Evolutionary conservation across 2,113 vertebrate genomes (phyloP).

Genomic region (Scomber japonicus): DNA sequence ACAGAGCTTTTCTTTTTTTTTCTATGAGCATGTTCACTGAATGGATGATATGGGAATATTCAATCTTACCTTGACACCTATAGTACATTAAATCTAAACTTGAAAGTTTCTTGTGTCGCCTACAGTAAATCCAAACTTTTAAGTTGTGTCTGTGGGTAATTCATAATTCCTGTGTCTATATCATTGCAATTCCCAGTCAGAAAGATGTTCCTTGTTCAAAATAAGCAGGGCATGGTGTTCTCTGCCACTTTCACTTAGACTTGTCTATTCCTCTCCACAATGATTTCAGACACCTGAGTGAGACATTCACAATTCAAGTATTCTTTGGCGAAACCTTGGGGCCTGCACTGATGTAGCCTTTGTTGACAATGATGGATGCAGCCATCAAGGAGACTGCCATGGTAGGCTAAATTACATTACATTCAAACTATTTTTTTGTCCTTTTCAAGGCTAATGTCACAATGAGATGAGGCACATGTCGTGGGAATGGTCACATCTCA

Average conservation of each 20-base stretch:
- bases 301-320: slow-evolving; percentile 71
- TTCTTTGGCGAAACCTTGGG: slow-evolving; percentile 81
- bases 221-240: slow-evolving; percentile 65
- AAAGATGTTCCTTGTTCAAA: slow-evolving; percentile 42
- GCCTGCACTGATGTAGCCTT: slow-evolving; percentile 73
- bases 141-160: background rate
- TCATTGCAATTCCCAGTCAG: slow-evolving; percentile 20
- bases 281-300: slow-evolving; percentile 76
- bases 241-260: slow-evolving; percentile 75
- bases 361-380: slow-evolving; percentile 86
- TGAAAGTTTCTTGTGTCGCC: background rate
- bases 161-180: background rate
- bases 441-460: slow-evolving; percentile 80
- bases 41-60: slow-evolving; percentile 1
- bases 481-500: slow-evolving; percentile 45
- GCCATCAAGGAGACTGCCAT: slow-evolving; percentile 77
- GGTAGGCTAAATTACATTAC: slow-evolving; percentile 83
- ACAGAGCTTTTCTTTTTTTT: slow-evolving; percentile 1
- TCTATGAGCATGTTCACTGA: slow-evolving; percentile 4
- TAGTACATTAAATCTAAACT: slow-evolving; percentile 4
- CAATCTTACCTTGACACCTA: slow-evolving; percentile 3
- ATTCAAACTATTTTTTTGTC: slow-evolving; percentile 72
- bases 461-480: slow-evolving; percentile 68
- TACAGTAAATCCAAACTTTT: slow-evolving; percentile 6
- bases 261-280: slow-evolving; percentile 50